These are phyloP conservation scores for Brachyptera risi DNA, from an alignment of 2,888 invertebrate genomes.

Conservation along the genomic window DNA sequence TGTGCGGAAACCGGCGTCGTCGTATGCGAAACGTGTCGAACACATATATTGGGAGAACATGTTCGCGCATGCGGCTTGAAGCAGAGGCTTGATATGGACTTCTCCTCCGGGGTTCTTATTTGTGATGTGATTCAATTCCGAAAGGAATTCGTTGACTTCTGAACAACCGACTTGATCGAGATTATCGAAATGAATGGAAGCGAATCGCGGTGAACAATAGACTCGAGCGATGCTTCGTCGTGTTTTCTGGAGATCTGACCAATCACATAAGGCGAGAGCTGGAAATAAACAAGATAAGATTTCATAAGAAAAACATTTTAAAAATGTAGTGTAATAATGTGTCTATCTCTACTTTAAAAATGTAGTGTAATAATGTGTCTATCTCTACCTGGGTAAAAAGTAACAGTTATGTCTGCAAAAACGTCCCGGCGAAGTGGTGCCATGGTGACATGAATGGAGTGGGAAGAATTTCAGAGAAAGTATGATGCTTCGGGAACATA, in stretches of 20 bases:
- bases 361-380: no score
- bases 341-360: no score
- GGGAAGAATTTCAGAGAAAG: no score
- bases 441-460: no score
- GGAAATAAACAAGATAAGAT: constrained; percentile 46
- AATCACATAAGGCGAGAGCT: constrained; percentile 85
- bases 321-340: no score
- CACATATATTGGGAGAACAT: constrained; percentile 87
- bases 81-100: constrained; percentile 56
- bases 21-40: constrained; percentile 63
- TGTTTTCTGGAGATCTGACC: constrained; percentile 77
- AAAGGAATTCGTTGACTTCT: constrained; percentile 60
- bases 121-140: constrained; percentile 50
- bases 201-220: constrained; percentile 75
- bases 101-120: constrained; percentile 33
- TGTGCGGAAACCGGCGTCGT: constrained; percentile 62
- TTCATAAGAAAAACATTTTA: no score
- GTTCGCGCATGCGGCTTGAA: constrained; percentile 73
- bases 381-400: no score
- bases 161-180: constrained; percentile 66
- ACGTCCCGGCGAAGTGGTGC: no score
- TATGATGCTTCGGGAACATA: no score
- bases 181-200: constrained; percentile 64
- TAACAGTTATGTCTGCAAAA: no score
- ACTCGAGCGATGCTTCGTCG: constrained; percentile 72